phyloP scores from a whole-genome alignment of 64 coral and sea anemone species.

The Exaiptasia diaphana region DNA sequence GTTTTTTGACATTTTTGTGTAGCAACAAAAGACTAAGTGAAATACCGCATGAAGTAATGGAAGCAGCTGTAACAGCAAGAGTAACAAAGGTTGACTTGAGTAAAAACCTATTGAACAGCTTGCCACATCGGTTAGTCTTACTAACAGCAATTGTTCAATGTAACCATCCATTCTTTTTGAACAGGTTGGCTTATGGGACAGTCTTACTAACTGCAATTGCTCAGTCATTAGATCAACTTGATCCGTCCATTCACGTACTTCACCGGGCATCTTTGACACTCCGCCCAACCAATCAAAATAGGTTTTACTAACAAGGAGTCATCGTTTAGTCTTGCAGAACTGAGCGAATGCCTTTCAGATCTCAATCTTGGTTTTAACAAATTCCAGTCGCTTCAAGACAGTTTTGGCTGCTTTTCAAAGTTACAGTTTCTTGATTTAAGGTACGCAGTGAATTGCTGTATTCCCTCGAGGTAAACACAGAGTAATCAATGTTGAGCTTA shows the following conservation, averaged over 20 bases:
- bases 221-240: no score
- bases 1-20: not conserved
- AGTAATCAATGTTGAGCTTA: no score
- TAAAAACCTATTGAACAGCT: constrained; percentile 71
- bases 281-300: no score
- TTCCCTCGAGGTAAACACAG: no score
- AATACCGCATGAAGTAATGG: constrained; percentile 78
- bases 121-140: constrained; percentile 76
- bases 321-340: not conserved
- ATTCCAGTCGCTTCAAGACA: constrained; percentile 47
- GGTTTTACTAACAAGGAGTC: no score
- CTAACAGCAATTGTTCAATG: no score
- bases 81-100: constrained; percentile 72
- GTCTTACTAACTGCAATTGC: no score
- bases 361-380: constrained; percentile 85
- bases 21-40: constrained; percentile 63
- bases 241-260: no score
- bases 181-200: not conserved
- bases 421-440: constrained; percentile 77
- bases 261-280: no score
- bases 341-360: constrained; percentile 54
- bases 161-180: not conserved
- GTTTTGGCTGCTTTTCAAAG: constrained; percentile 47
- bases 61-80: constrained; percentile 56
- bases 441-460: constrained; percentile 36